Evolutionary conservation across 2,797 vertebrate genomes (phyloP).

Genomic region (Aldrovandia affinis): DNA sequence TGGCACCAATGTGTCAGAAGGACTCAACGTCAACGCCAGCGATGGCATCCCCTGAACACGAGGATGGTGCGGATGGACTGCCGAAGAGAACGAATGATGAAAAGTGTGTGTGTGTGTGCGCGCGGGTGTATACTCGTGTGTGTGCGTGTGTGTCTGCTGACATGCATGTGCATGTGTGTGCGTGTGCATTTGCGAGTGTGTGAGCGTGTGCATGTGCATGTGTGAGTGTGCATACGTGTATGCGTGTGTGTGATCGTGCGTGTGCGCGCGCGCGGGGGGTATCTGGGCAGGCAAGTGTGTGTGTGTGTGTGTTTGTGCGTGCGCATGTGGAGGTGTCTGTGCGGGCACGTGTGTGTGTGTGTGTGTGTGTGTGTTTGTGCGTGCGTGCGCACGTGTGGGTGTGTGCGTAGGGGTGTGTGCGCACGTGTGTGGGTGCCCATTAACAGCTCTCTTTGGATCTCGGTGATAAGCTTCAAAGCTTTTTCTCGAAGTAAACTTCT

Average conservation of each 20-base stretch:
- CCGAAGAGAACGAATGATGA: neutral
- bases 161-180: neutral
- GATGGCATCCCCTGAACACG: neutral
- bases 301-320: neutral
- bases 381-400: neutral
- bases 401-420: neutral
- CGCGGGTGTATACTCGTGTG: neutral
- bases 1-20: slow-evolving; percentile 65
- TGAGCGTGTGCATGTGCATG: neutral
- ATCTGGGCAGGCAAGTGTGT: neutral
- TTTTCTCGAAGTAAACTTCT: slow-evolving; percentile 7
- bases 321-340: neutral
- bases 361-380: too few species aligned
- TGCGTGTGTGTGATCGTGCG: neutral
- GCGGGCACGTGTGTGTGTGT: neutral
- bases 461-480: neutral
- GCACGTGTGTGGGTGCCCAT: neutral
- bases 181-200: neutral
- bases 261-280: neutral
- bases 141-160: neutral
- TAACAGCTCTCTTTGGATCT: neutral
- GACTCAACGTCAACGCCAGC: slow-evolving; percentile 49
- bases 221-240: neutral
- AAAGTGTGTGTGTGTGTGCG: neutral
- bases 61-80: neutral